These are phyloP conservation scores for Helostoma temminkii DNA, from an alignment of 2,797 vertebrate species.

Conservation along the genomic window DNA sequence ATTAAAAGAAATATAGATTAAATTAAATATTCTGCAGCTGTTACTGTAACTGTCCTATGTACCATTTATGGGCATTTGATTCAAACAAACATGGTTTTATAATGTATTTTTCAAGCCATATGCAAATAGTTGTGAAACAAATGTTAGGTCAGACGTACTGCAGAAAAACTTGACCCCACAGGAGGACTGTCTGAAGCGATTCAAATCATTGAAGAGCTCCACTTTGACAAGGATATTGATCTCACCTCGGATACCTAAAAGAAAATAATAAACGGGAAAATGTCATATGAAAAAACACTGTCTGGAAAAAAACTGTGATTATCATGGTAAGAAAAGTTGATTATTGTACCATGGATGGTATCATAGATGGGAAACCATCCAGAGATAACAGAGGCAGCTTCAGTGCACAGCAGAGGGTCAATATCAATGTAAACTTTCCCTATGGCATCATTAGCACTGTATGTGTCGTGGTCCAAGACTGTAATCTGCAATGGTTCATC, in stretches of 20 bases:
- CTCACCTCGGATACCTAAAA: constrained; percentile 94
- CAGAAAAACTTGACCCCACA: constrained; percentile 99
- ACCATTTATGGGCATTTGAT: not conserved
- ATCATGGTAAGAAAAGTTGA: not conserved
- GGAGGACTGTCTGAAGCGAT: constrained; percentile 97
- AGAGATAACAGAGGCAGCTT: constrained; percentile 97
- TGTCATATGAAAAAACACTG: not conserved
- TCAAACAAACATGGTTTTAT: not conserved
- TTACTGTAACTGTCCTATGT: not conserved
- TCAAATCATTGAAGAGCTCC: constrained; percentile 98
- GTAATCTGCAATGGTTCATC: constrained; percentile 98
- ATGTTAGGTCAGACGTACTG: constrained; percentile 87
- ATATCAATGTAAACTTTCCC: constrained; percentile 99
- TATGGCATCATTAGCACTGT: constrained; percentile 98
- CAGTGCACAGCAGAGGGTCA: constrained; percentile 93
- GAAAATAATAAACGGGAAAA: constrained; percentile 7
- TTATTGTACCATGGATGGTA: constrained; percentile 92
- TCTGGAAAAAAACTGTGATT: not conserved
- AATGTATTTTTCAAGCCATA: not conserved
- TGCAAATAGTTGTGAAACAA: constrained; percentile 15
- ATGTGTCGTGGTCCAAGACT: constrained; percentile 97
- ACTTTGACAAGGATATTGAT: constrained; percentile 98
- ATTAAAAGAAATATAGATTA: not conserved
- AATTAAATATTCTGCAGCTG: not conserved
- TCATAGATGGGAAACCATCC: constrained; percentile 99